Base-by-base conservation (phyloP, 2,888 invertebrate genomes). In the Anagyrus pseudococci region DNA sequence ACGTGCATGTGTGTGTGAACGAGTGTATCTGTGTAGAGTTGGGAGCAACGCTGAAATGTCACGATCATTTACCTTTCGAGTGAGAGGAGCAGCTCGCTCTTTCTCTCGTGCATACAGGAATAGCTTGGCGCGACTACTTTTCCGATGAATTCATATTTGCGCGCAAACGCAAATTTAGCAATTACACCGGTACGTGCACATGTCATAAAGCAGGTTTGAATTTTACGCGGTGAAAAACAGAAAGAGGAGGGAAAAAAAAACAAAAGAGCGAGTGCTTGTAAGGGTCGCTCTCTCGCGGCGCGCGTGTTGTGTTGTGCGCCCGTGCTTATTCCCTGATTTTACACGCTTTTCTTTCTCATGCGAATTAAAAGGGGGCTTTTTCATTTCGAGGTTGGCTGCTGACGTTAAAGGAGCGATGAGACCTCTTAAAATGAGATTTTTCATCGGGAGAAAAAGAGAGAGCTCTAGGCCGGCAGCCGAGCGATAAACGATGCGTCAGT, bases 401-500 rank as follows among this genome's bases (percentile, higher is more conserved):
- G 50, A 50, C 46, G 47, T 56, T 56, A 56, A 56, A 62, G 50
- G 20, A 52, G 57, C 43, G 25, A 40, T 40, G 58, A 40, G 40
- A 55, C 23, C 58, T 58, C 49, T 63, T 58, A 58, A 58, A 63
- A 55, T 40, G 46, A 58, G 55, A 63, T 63, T 63, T 62, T 58
- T 58, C 58, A 63, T 23, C 20, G 40, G 7, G n/a, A 25, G 25
- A 33, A 4, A 2, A 33, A 48, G 17, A n/a, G 29, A 26, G 29
- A 22, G 19, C 22, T 10, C 26, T 44, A 52, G 33, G 25, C 41
- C 37, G 15, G 56, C 58, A 53, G 43, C 48, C 56, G 50, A 56
- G 64, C 64, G 64, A 64, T 64, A 64, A 64, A 64, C 64, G 64
- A 64, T 64, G 64, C 64, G 46, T 64, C 64, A 58, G 63, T 64